phyloP scores from a whole-genome alignment of 2,113 vertebrate species.

The Cnemophilus loriae region DNA sequence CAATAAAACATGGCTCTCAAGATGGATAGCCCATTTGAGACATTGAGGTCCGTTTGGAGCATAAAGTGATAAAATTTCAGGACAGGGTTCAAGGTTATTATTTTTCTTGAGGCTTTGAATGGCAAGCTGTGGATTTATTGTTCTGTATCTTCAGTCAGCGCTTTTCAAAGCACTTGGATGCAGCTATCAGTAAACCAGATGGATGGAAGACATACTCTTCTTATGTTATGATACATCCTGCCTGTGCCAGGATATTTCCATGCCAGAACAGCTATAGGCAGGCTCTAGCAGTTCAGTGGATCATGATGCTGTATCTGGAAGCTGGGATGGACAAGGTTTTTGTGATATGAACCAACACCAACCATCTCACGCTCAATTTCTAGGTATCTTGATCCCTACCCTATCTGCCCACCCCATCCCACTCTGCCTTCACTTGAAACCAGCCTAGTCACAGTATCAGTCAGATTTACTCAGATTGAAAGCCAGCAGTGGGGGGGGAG shows the following conservation, averaged over 20 bases:
- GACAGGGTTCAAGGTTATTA: background rate
- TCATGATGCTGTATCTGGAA: background rate
- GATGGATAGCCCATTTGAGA: background rate
- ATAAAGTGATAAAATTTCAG: background rate
- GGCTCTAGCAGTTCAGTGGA: background rate
- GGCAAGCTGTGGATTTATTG: background rate
- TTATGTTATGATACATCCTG: background rate
- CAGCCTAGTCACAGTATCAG: background rate
- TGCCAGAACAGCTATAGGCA: background rate
- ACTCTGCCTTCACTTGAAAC: background rate
- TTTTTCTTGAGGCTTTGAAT: constrained; percentile 17
- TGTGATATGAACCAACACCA: rapidly evolving
- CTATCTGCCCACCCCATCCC: background rate
- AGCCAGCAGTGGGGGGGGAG: background rate
- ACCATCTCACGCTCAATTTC: background rate
- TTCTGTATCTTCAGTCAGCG: background rate
- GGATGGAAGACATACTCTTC: background rate
- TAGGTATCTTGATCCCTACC: background rate
- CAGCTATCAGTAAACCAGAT: background rate
- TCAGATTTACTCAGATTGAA: background rate
- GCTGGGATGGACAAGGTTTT: background rate
- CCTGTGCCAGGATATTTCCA: background rate
- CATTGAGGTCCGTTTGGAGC: background rate
- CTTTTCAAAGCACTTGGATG: background rate
- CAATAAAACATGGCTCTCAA: background rate